A percentile compares a stretch with the other conserved stretches of the same genome.
phyloP scores from a whole-genome alignment of 2,888 invertebrate genomes.

The Rhagophthalmus giganteus region DNA sequence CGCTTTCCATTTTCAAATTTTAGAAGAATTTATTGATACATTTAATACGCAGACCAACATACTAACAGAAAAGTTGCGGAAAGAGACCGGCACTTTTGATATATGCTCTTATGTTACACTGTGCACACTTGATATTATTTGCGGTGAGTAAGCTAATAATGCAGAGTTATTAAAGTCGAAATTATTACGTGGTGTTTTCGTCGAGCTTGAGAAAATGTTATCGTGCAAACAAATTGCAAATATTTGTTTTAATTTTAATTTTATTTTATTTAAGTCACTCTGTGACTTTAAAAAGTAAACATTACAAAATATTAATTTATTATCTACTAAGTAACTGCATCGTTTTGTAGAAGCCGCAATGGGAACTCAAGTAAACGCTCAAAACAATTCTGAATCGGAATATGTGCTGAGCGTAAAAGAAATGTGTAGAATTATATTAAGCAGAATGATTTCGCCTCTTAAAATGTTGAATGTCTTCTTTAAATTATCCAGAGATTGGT shows the following conservation, averaged over 20 bases:
- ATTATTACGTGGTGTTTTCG: too few species aligned
- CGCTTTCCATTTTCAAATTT: constrained; percentile 68
- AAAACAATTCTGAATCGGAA: background rate
- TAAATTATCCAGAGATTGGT: constrained; percentile 2
- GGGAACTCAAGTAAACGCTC: constrained; percentile 57
- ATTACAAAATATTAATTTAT: too few species aligned
- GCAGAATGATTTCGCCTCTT: background rate
- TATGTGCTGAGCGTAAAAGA: constrained; percentile 2
- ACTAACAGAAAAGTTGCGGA: constrained; percentile 18
- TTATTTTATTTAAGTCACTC: background rate
- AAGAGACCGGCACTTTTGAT: constrained; percentile 25
- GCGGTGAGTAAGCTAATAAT: constrained; percentile 37
- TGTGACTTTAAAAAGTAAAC: too few species aligned
- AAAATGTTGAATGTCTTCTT: background rate
- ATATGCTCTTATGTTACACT: constrained; percentile 34
- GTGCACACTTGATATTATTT: constrained; percentile 36
- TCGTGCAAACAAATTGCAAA: too few species aligned
- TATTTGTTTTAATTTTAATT: too few species aligned
- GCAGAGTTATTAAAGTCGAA: too few species aligned
- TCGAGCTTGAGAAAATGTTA: too few species aligned
- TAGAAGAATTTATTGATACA: constrained; percentile 27
- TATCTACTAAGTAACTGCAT: too few species aligned
- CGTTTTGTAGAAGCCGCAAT: constrained; percentile 54
- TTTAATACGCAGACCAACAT: constrained; percentile 22
- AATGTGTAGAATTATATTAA: background rate